These are phyloP conservation scores for Syrrhaptes paradoxus DNA, from an alignment of 2,113 vertebrate species.

Conservation along the genomic window DNA sequence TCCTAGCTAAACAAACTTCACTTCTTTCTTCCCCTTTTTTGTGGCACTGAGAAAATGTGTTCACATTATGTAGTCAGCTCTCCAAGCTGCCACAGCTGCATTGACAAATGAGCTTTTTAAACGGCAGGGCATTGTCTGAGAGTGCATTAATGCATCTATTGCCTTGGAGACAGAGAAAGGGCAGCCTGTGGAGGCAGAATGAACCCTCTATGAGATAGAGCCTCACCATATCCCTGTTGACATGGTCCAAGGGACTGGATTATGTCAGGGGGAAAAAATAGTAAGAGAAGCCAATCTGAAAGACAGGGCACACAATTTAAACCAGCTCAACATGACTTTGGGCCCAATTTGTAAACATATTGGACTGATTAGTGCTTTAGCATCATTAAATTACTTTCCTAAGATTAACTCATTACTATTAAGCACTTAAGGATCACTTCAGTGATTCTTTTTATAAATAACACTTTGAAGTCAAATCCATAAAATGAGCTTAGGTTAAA, in stretches of 20 bases:
- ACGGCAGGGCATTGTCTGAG: neutral
- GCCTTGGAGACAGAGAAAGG: constrained; percentile 31
- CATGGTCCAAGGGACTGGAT: neutral
- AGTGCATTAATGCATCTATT: constrained; percentile 37
- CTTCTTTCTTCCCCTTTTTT: neutral
- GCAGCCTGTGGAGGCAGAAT: constrained; percentile 23
- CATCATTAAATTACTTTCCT: neutral
- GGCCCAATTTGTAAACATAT: neutral
- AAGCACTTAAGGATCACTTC: neutral
- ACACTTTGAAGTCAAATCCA: constrained; percentile 12
- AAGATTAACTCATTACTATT: neutral
- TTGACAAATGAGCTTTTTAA: constrained; percentile 31
- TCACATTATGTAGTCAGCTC: neutral
- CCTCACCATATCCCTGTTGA: neutral
- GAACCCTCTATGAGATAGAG: neutral
- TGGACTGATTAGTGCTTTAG: neutral
- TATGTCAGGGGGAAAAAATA: neutral
- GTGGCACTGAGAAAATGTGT: neutral
- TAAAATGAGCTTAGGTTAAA: neutral
- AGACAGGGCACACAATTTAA: neutral
- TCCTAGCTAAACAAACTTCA: neutral
- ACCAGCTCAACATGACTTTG: neutral
- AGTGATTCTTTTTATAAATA: constrained; percentile 2
- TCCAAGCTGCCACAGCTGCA: neutral
- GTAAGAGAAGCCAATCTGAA: neutral